These are phyloP conservation scores for Gallinago paraguaiae DNA, from an alignment of 2,113 vertebrate species.

Conservation along the genomic window DNA sequence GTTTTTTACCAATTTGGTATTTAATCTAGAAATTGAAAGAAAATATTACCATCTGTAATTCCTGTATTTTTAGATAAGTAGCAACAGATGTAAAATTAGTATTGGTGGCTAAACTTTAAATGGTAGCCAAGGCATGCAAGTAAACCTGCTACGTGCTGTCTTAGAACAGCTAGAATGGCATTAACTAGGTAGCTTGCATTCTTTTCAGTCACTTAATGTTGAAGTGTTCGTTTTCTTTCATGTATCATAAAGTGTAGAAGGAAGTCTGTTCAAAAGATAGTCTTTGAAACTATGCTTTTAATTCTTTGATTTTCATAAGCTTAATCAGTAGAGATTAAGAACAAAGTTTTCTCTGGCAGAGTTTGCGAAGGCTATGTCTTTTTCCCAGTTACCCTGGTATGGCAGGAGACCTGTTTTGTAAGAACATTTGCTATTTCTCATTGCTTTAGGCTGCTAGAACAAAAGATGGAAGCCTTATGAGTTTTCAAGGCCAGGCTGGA, in stretches of 20 bases:
- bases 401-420: background rate
- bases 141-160: background rate
- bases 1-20: background rate
- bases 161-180: background rate
- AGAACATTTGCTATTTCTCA: background rate
- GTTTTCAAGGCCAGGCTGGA: background rate
- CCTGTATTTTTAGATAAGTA: background rate
- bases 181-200: background rate
- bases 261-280: background rate
- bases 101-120: background rate
- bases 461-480: background rate
- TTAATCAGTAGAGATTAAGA: background rate
- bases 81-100: background rate
- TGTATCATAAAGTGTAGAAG: background rate
- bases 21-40: background rate
- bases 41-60: background rate
- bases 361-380: background rate
- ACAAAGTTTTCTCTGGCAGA: background rate
- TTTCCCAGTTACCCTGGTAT: background rate
- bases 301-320: constrained; percentile 17
- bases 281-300: background rate
- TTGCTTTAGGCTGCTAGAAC: background rate
- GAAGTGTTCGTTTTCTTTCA: background rate
- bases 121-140: background rate
- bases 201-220: background rate